Base-by-base conservation (phyloP, 2,797 vertebrate genomes). In the Eptatretus atami region DNA sequence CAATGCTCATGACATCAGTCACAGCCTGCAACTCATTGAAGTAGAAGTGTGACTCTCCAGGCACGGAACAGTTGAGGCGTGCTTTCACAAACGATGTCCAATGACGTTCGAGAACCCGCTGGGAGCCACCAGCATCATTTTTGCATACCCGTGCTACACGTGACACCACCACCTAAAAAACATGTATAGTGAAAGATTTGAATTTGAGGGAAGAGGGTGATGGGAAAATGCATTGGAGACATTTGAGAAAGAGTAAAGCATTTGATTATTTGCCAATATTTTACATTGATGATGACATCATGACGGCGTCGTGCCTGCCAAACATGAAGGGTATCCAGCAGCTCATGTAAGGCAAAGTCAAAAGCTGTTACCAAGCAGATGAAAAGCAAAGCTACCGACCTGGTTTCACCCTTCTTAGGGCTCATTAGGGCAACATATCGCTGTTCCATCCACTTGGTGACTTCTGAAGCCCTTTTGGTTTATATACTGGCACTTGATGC, bases 81-180 rank as follows among this genome's bases (percentile, higher is more conserved):
- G 90, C 82, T 75, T 98, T 98, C 53, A 98, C 78, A 70, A 98
- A 98, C 1, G 90, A 98, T 4, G 92, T 98, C 92, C 92, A 98
- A 72, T 98, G 90, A 71, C 96, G 95, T 76, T 98, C 92, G 73
- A 98, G 76, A 53, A 98, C 92, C 11, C 92, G 80, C 13, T 93
- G 92, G 6, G 92, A 96, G 68, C 92, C 92, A 4, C 92, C 90
- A 64, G 81, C 81, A 75, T 96, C 92, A 13, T 86, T 93, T 75
- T 96, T 96, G 69, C 90, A 96, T 63, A 98, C 85, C 69, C 92
- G 79, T 64, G 86, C 92, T 71, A 98, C 92, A 61, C 90, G 79
- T 1, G 90, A 88, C 73, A 98, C 93, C 73, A 98, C 78, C 63
- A 98, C 86, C 92, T 98, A 75, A 63, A 63, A 68, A 61, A 61